Conservation (phyloP, 1,140 invertebrate genomes). For the Ditylenchus dipsaci region DNA sequence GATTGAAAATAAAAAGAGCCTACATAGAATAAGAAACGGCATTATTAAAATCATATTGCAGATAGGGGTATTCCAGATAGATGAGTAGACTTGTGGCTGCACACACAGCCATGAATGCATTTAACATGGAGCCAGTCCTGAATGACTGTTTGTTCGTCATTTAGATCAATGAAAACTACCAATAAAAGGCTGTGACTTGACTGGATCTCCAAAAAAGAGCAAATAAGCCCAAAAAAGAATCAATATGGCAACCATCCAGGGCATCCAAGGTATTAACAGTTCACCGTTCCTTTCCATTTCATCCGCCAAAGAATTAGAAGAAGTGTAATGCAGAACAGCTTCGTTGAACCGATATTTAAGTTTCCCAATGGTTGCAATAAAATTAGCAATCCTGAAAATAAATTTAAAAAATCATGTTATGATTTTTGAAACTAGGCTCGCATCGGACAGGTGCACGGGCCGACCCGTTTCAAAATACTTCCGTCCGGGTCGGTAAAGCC, state of each 20-base stretch:
- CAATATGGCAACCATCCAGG: constrained; percentile 45
- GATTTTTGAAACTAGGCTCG: too few relatives aligned
- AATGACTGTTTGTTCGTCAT: not conserved
- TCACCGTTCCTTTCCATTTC: constrained; percentile 54
- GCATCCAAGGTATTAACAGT: constrained; percentile 51
- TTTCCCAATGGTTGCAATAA: constrained; percentile 14
- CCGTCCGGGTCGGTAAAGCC: too few relatives aligned
- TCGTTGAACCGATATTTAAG: constrained; percentile 20
- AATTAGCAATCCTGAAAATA: constrained; percentile 35
- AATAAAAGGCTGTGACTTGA: constrained; percentile 48
- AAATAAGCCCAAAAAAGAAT: constrained; percentile 42
- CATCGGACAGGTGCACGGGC: too few relatives aligned
- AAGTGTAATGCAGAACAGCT: constrained; percentile 35
- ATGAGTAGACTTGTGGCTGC: constrained; percentile 40
- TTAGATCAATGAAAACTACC: not conserved
- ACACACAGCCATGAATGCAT: constrained; percentile 48
- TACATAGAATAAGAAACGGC: constrained; percentile 53
- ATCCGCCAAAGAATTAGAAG: constrained; percentile 42
- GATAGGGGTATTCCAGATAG: constrained; percentile 47
- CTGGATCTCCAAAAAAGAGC: constrained; percentile 30
- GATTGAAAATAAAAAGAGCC: constrained; percentile 12
- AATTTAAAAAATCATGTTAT: constrained; percentile 9
- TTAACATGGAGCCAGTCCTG: constrained; percentile 48
- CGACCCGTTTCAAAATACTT: too few relatives aligned
- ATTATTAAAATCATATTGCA: constrained; percentile 53